Evolutionary conservation across 2,113 vertebrate species (phyloP).

Genomic region (Vidua chalybeata): DNA sequence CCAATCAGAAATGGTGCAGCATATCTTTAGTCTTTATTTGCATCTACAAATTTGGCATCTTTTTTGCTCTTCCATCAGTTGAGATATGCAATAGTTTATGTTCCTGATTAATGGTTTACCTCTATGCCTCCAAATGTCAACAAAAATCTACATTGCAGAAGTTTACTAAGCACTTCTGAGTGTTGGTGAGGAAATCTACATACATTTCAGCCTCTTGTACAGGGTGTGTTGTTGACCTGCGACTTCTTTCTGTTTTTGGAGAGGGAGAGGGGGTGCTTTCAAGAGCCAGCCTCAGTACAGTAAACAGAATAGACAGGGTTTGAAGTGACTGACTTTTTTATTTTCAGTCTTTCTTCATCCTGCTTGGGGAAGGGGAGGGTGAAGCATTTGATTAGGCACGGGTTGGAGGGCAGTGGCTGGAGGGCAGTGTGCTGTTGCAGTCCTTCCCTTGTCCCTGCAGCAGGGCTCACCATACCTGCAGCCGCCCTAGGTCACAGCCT

Average conservation of each 20-base stretch:
- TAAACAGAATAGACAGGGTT: not conserved
- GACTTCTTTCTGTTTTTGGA: conserved; percentile 20
- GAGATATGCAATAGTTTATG: not conserved
- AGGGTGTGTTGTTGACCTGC: not conserved
- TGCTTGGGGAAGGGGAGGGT: not conserved
- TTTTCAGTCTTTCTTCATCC: not conserved
- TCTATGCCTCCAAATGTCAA: conserved; percentile 33
- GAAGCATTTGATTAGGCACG: not conserved
- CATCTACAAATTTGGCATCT: not conserved
- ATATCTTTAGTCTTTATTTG: conserved; percentile 3
- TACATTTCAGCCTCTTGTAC: conserved; percentile 24
- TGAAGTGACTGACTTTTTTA: conserved; percentile 2
- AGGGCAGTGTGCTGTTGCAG: not conserved
- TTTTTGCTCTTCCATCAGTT: not conserved
- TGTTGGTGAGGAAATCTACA: conserved; percentile 16
- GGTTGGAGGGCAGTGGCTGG: conserved; percentile 10
- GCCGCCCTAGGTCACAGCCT: conserved; percentile 6
- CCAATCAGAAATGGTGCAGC: not conserved
- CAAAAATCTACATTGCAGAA: conserved; percentile 16
- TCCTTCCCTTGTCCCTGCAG: not conserved
- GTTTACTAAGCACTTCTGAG: conserved; percentile 21
- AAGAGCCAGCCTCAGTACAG: not conserved
- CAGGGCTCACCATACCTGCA: conserved; percentile 27
- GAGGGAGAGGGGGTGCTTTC: not conserved
- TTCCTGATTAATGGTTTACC: conserved; percentile 54